Base-by-base conservation (phyloP, 2,888 invertebrate species). In the Plemyria rubiginata region DNA sequence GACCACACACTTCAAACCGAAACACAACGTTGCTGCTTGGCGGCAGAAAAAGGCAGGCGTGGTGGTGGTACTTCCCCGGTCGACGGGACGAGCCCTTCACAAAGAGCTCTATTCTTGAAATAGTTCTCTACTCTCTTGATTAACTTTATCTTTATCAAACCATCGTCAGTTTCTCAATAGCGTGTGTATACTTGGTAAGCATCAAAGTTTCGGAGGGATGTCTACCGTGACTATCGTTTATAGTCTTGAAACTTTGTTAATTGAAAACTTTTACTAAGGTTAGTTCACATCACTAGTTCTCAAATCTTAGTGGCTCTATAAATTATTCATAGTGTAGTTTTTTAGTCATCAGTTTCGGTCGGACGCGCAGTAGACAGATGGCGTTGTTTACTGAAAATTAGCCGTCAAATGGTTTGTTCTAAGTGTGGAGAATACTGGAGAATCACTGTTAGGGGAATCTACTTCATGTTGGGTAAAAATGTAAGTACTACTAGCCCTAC, bases 271-370 rank as follows among this genome's bases (percentile, higher is more conserved):
- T n/a, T 22, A 8, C 4, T 6, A 32, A 32, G 4, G 11, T 38
- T 38, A 4, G 36, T 52, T 46, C 53, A 29, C 64, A 60, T 60
- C 65, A 57, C 65, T 65, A 61, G 46, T 41, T 13, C 53, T 64
- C 49, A 60, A 65, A 60, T 60, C 54, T 41, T 48, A 62, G 61
- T 62, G 36, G 28, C 36, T 52, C 46, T 32, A 58, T 86, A 73
- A 82, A 86, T 86, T 77, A 88, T 88, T 84, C 79, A 86, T 78
- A 68, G 64, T 71, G 74, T 76, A 79, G 80, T 83, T 86, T 87
- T 87, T 87, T 82, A 85, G 73, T 70, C 80, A 77, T 80, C 79
- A 82, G 62, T 70, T 75, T 75, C 67, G 70, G 72, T 70, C 75
- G 65, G 65, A 54, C 66, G 66, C 66, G 60, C 65, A 75, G 40